Conservation (phyloP, 2,888 invertebrate genomes). For the Rotaria sp. region DNA sequence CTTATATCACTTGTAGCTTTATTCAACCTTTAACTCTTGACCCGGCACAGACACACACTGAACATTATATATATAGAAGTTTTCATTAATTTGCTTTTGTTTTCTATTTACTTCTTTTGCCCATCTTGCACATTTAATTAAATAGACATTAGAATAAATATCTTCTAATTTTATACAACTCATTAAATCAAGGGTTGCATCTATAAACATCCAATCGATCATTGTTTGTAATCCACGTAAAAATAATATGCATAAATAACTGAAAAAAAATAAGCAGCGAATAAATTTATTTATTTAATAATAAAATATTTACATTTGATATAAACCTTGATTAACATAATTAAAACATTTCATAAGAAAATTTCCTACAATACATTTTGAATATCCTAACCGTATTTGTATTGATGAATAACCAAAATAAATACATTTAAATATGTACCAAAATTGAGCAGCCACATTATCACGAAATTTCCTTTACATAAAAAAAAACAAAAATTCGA, state of each 20-base stretch:
- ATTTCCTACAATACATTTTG: conserved; percentile 90
- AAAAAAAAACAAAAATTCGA: conserved; percentile 46
- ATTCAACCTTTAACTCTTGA: no score
- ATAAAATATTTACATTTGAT: conserved; percentile 70
- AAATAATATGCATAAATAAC: conserved; percentile 90
- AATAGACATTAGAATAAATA: conserved; percentile 88
- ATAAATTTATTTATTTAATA: no score
- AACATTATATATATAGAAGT: no score
- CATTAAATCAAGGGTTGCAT: conserved; percentile 92
- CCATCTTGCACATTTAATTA: conserved; percentile 65
- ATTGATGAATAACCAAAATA: conserved; percentile 90
- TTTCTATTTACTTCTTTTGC: conserved; percentile 60
- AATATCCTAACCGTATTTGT: conserved; percentile 95
- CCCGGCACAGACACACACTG: no score
- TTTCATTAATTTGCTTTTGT: no score
- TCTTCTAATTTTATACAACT: conserved; percentile 99
- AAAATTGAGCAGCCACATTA: conserved; percentile 79
- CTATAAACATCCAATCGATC: conserved; percentile 99
- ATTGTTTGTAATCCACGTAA: conserved; percentile 88
- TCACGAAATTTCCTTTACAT: conserved; percentile 74
- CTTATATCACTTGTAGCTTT: no score
- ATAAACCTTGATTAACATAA: conserved; percentile 80
- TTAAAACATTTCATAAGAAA: conserved; percentile 92
- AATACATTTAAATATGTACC: conserved; percentile 94
- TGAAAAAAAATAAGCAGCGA: conserved; percentile 56